Evolutionary conservation across 1,140 invertebrate genomes (phyloP), one percentile per base, ranked within the genome.

Genomic region (Listronotus oregonensis): DNA sequence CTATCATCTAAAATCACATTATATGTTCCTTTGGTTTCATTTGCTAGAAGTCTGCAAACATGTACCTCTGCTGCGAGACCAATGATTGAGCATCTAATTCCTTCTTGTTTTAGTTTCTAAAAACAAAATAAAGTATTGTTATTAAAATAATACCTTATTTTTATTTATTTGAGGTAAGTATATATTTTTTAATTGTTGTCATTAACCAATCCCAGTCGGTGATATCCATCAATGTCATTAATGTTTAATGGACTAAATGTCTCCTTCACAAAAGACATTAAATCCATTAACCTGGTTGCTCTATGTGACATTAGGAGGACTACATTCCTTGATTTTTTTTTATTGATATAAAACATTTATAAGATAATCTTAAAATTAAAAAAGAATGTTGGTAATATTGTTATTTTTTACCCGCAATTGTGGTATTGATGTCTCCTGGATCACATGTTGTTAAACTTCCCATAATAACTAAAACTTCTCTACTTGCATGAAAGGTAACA

Each of bases 401-500:
- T 5, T 43, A 15, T 55, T 10, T 21, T 15, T 43, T 72, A 81
- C 93, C 91, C 80, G 92, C 84, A 75, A 98, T 91, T 7, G 95
- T 97, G 58, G 84, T 83, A 69, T 87, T 89, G 27, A 99, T 97
- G 75, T 98, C 94, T 18, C 91, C 88, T 17, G 97, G 97, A 83
- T 99, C 97, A 82, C 96, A 98, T 1, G 95, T 96, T 1, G 96
- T 98, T 27, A 99, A 83, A 74, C 94, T 96, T 1, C 93, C 95
- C 83, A 95, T 89, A 10, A 99, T 86, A 6, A 98, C 82, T n/a
- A 95, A 80, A 42, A 98, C 86, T 82, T 98, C 95, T 73, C 95
- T 83, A 64, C 95, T 98, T 0, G 95, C 93, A 82, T 99, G 96
- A 1, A 85, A 3, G 96, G 96, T 73, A 99, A 86, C 55, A 95